phyloP scores from a whole-genome alignment of 2,797 vertebrate species.

The Protonibea diacanthus region DNA sequence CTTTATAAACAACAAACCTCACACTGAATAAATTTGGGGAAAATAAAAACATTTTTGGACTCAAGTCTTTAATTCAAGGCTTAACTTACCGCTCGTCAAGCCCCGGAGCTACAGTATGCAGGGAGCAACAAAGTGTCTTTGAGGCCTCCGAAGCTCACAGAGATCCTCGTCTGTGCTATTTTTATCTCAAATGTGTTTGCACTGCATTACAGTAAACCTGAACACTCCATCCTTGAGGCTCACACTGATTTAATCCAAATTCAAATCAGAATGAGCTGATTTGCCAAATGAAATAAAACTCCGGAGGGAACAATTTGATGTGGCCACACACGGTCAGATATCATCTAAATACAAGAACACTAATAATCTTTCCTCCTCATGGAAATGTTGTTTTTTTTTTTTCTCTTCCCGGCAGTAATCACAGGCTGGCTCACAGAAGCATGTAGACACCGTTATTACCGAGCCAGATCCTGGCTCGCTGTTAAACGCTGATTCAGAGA shows the following conservation, averaged over 20 bases:
- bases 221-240: constrained; percentile 5
- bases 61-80: neutral
- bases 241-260: constrained; percentile 27
- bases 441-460: constrained; percentile 41
- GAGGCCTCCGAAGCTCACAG: constrained; percentile 17
- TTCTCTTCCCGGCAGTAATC: constrained; percentile 30
- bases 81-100: neutral
- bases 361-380: constrained; percentile 37
- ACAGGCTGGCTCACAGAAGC: constrained; percentile 31
- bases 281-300: constrained; percentile 23
- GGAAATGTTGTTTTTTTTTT: constrained; percentile 34
- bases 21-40: neutral
- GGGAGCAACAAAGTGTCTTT: constrained; percentile 16
- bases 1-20: neutral
- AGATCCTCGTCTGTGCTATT: constrained; percentile 19
- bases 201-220: constrained; percentile 12
- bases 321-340: constrained; percentile 43
- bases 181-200: constrained; percentile 7
- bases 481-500: constrained; percentile 42
- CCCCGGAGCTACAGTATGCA: neutral
- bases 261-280: constrained; percentile 33
- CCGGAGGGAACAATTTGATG: constrained; percentile 6
- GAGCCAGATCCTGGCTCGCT: constrained; percentile 14
- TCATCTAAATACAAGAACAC: constrained; percentile 30
- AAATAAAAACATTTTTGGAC: too few relatives aligned